Conservation (phyloP, 2,113 vertebrate species). For the Abramis brama region DNA sequence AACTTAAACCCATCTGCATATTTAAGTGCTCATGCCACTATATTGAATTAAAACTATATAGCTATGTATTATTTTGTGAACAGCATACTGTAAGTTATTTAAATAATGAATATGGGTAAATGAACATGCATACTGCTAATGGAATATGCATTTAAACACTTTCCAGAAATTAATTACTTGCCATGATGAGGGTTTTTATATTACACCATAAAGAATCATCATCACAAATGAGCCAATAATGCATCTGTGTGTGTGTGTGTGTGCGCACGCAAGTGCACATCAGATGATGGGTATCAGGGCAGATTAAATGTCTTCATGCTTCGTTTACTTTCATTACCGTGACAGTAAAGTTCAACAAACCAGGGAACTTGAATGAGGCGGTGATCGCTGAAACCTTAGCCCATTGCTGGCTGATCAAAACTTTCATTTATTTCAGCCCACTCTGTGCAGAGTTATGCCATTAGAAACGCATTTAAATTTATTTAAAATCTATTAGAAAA, state of each 20-base stretch:
- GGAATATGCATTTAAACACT: slow-evolving; percentile 17
- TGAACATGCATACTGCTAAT: slow-evolving; percentile 8
- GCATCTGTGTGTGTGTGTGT: not conserved
- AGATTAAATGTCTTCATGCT: slow-evolving; percentile 47
- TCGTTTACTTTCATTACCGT: slow-evolving; percentile 50
- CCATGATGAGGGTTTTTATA: slow-evolving; percentile 33
- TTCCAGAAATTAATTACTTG: slow-evolving; percentile 6
- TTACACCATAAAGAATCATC: slow-evolving; percentile 17
- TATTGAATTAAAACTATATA: not conserved
- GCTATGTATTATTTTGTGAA: not conserved
- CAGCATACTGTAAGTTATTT: not conserved
- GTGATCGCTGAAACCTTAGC: slow-evolving; percentile 20
- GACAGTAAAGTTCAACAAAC: slow-evolving; percentile 50
- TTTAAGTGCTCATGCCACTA: not conserved
- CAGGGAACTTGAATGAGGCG: slow-evolving; percentile 52
- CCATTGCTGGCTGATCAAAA: slow-evolving; percentile 37
- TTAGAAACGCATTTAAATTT: slow-evolving; percentile 34
- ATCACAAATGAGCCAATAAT: not conserved
- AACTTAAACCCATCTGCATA: not conserved
- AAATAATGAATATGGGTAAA: not conserved
- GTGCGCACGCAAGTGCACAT: slow-evolving; percentile 1
- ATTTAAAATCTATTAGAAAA: slow-evolving; percentile 17
- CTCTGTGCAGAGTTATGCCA: slow-evolving; percentile 48
- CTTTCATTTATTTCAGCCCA: slow-evolving; percentile 53
- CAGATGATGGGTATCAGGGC: slow-evolving; percentile 37